Evolutionary conservation across 1,140 invertebrate species (phyloP).

Genomic region (Drosophila malerkotliana): DNA sequence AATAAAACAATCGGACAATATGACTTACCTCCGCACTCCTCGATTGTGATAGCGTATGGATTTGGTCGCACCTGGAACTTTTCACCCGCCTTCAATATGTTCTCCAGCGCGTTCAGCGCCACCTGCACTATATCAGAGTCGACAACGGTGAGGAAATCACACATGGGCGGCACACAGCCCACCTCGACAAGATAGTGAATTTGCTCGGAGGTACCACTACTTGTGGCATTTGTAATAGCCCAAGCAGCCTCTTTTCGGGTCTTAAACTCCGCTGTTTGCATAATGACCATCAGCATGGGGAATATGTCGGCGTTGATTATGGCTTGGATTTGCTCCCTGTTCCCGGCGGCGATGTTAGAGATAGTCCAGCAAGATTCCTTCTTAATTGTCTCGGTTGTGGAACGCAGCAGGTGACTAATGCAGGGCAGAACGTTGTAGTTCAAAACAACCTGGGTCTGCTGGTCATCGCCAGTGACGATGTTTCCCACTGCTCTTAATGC

Average conservation of each 20-base stretch:
- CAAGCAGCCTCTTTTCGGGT: constrained; percentile 98
- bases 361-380: constrained; percentile 99
- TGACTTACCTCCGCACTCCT: constrained; percentile 96
- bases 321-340: constrained; percentile 96
- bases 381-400: constrained; percentile 92
- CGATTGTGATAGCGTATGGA: constrained; percentile 95
- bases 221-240: constrained; percentile 99
- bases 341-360: constrained; percentile 99
- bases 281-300: constrained; percentile 94
- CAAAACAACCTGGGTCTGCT: constrained; percentile 97
- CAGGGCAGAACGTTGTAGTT: constrained; percentile 96
- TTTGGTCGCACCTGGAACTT: constrained; percentile 91
- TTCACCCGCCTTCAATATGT: constrained; percentile 96
- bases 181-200: constrained; percentile 88
- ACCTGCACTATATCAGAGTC: constrained; percentile 99
- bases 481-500: constrained; percentile 98
- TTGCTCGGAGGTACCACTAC: constrained; percentile 96
- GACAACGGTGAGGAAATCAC: constrained; percentile 96
- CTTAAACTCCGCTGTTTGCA: constrained; percentile 97
- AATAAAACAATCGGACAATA: not conserved
- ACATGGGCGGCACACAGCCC: constrained; percentile 96
- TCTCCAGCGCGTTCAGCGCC: constrained; percentile 97
- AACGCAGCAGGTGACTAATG: constrained; percentile 91
- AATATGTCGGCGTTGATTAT: constrained; percentile 98
- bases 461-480: constrained; percentile 98